These are phyloP conservation scores for Drosophila lacicola DNA, from an alignment of 2,888 invertebrate species.

Conservation along the genomic window DNA sequence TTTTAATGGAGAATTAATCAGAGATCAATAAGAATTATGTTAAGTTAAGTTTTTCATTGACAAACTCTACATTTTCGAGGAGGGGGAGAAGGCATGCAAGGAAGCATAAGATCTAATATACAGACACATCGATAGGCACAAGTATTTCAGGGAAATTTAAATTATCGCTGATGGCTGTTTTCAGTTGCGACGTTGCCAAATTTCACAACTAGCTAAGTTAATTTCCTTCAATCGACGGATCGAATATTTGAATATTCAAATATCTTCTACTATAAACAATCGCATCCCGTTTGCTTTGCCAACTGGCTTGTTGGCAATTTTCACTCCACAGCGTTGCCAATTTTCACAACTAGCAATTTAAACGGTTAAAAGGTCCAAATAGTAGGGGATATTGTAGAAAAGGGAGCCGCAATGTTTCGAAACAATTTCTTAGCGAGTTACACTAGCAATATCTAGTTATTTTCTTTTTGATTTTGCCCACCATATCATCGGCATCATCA, in stretches of 20 bases:
- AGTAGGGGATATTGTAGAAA: background rate
- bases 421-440: background rate
- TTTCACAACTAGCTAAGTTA: background rate
- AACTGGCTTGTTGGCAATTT: background rate
- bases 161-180: background rate
- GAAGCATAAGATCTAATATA: background rate
- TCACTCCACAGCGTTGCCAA: background rate
- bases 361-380: background rate
- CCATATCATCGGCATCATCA: conserved; percentile 90
- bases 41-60: conserved; percentile 4
- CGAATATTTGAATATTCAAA: too few species aligned
- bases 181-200: background rate
- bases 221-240: too few species aligned
- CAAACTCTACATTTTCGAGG: background rate
- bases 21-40: conserved; percentile 30
- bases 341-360: conserved; percentile 5
- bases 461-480: conserved; percentile 85
- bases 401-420: background rate
- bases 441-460: conserved; percentile 3
- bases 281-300: too few species aligned
- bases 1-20: conserved; percentile 52
- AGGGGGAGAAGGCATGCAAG: conserved; percentile 10
- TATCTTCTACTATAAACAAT: too few species aligned
- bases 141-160: too few species aligned
- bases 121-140: too few species aligned